These are phyloP conservation scores for Orientallactaga sibirica DNA, from an alignment of 2,797 vertebrate species.

Conservation along the genomic window DNA sequence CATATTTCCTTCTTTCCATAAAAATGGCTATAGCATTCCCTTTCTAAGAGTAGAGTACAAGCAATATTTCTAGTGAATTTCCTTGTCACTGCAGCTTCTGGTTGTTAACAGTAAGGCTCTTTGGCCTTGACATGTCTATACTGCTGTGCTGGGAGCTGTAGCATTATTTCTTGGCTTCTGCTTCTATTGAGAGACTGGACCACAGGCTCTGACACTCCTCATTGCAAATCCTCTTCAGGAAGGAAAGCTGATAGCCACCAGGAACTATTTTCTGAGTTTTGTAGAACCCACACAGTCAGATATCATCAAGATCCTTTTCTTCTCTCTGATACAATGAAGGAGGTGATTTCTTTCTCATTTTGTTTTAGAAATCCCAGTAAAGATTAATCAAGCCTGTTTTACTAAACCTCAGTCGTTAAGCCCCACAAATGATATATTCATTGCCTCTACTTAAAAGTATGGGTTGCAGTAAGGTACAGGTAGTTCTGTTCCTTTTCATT, in stretches of 20 bases:
- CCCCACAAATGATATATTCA: constrained; percentile 72
- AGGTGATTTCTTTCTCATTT: constrained; percentile 74
- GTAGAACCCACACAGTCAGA: constrained; percentile 61
- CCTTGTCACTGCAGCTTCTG: neutral
- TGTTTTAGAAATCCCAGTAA: constrained; percentile 81
- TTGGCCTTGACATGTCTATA: neutral
- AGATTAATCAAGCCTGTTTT: constrained; percentile 83
- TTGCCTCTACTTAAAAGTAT: constrained; percentile 55
- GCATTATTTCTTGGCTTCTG: neutral
- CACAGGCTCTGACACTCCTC: constrained; percentile 20
- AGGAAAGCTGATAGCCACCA: constrained; percentile 19
- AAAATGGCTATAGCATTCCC: neutral
- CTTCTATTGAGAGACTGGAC: neutral
- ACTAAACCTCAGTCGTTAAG: constrained; percentile 75
- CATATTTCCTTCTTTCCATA: constrained; percentile 37
- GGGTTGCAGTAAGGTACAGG: neutral
- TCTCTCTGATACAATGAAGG: constrained; percentile 72
- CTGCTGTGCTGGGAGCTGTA: neutral
- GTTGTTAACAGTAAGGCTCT: neutral
- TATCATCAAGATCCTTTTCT: constrained; percentile 66
- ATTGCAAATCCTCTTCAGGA: neutral
- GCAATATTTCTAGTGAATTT: neutral
- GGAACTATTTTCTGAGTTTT: constrained; percentile 56
- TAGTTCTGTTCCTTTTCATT: constrained; percentile 36
- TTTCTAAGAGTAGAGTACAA: constrained; percentile 14